Evolutionary conservation across 2,113 vertebrate genomes (phyloP), one percentile per base, ranked within the genome.

Genomic region (Rafetus swinhoei): DNA sequence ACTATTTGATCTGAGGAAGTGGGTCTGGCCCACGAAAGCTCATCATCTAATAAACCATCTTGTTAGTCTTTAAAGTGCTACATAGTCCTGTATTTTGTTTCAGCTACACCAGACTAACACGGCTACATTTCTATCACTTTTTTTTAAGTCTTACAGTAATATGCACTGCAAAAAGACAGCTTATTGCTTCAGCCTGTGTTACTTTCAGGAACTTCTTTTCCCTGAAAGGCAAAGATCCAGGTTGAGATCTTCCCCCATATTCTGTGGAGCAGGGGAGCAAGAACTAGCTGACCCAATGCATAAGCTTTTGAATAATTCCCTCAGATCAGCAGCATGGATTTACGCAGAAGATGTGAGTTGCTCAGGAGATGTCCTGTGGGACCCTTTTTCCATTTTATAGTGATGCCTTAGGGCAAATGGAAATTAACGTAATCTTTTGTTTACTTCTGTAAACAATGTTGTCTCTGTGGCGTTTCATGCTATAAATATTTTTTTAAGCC

Each of bases 401-500:
- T 5, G 39, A 7, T 86, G 21, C 2, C 59, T 94, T 87, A 93
- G 57, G 62, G 60, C 14, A 74, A 19, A 72, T 90, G 50, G 25
- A 92, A 95, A 91, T 45, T 2, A 72, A 35, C 32, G 90, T 94
- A 45, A 85, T 19, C 50, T 90, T 94, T 87, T 39, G 39, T 7
- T 79, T 95, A 74, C 29, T 76, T 96, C 95, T 95, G 79, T 92
- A 92, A 32, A 5, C 21, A 4, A 4, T 7, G 1, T 21, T 91
- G 77, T 74, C 76, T 86, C 80, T 72, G n/a, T 90, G 39, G 55
- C 55, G 86, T 90, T 2, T 2, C 18, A 24, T 84, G 50, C 16
- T 59, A 32, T 90, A 77, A 93, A 95, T 74, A 0, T 93, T 93
- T 96, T 95, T 94, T 82, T 95, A 96, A 94, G 72, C 14, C 95